A percentile compares a stretch with the other conserved stretches of the same genome.
phyloP scores from a whole-genome alignment of 2,888 invertebrate species.

The Cryptus viduatorius region DNA sequence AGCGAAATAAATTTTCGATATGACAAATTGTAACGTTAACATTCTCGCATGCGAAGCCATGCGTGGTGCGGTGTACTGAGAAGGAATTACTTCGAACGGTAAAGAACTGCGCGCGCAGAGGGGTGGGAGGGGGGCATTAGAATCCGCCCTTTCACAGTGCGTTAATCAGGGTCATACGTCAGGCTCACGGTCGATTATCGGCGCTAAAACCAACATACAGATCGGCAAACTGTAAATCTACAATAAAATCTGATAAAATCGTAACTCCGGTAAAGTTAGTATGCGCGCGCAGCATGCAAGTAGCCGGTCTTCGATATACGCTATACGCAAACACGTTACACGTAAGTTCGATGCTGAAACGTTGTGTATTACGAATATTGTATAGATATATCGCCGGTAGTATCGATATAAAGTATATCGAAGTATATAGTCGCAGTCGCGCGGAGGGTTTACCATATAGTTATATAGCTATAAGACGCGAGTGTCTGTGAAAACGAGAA shows the following conservation, averaged over 20 bases:
- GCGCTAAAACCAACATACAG: conserved; percentile 69
- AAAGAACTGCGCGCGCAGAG: background rate
- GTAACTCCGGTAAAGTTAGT: conserved; percentile 69
- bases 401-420: conserved; percentile 39
- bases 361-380: conserved; percentile 9
- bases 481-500: conserved; percentile 37
- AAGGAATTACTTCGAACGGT: conserved; percentile 13
- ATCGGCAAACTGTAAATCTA: conserved; percentile 72
- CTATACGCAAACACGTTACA: conserved; percentile 18
- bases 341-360: conserved; percentile 1
- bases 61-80: background rate
- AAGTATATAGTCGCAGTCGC: conserved; percentile 46
- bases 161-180: conserved; percentile 71
- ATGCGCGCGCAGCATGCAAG: conserved; percentile 39
- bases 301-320: conserved; percentile 39
- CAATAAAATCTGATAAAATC: conserved; percentile 79
- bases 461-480: conserved; percentile 30
- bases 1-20: conserved; percentile 34
- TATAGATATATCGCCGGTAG: conserved; percentile 12
- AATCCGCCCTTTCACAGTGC: conserved; percentile 63
- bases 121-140: conserved; percentile 3
- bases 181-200: conserved; percentile 74
- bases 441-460: background rate
- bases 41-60: conserved; percentile 19
- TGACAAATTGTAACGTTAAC: conserved; percentile 57